Evolutionary conservation across 2,888 invertebrate species (phyloP), one percentile per base, ranked within the genome.

Genomic region (Lampropteryx suffumata): DNA sequence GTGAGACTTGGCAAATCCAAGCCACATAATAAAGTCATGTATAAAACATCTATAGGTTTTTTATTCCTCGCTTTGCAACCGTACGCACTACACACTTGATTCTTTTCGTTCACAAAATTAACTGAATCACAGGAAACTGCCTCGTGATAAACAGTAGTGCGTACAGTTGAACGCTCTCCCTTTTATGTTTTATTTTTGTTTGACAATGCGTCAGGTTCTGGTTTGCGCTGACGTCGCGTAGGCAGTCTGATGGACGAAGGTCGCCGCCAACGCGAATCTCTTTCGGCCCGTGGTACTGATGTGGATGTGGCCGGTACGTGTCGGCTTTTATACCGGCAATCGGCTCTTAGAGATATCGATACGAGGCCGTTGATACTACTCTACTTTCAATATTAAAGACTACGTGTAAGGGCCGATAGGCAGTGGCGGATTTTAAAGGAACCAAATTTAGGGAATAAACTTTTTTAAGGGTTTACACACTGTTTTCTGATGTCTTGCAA

Each of bases 221-320:
- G 73, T 66, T 89, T 82, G 85, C 80, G 80, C 69, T 83, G 75
- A 70, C 79, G 57, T 73, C 81, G 45, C 82, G 84, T 39, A 35
- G 24, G 24, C 67, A 69, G 55, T 78, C 68, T 53, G 69, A 66
- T 39, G 80, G 80, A 12, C 79, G 85, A 17, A 73, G 82, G 42
- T 81, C 85, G 59, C 84, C 87, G 63, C 87, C 89, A 61, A 80
- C 87, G 54, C 73, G 82, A 73, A 88, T 89, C 87, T 89, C 89
- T 87, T 90, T 90, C 89, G 89, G 89, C 82, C 89, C 89, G 70
- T 90, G 89, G 89, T 82, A 85, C 80, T 89, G 82, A 85, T 57
- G 17, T 53, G 59, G 65, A 57, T 44, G 51, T 59, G 50, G 45
- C 61, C 61, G 75, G 75, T 75, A 73, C 50, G 59, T 59, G 39